Conservation (phyloP, 1,140 invertebrate genomes). For the Listronotus oregonensis region DNA sequence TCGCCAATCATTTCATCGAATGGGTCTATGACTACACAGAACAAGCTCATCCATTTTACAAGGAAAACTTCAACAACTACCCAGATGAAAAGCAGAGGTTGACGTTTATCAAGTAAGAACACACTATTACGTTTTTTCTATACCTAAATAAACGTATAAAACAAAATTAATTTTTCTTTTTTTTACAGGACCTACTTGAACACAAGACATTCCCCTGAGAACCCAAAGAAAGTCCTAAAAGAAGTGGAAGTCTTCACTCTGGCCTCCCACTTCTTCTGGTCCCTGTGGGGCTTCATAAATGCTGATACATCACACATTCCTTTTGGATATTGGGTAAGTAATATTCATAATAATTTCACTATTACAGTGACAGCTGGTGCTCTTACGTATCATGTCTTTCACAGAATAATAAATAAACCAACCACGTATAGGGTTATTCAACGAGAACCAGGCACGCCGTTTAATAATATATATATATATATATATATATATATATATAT, state of each 20-base stretch:
- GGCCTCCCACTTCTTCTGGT: conserved; percentile 93
- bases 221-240: conserved; percentile 66
- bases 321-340: conserved; percentile 92
- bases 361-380: too few species aligned
- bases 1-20: conserved; percentile 96
- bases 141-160: neutral
- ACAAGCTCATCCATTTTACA: conserved; percentile 78
- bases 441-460: too few species aligned
- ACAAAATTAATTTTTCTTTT: conserved; percentile 1
- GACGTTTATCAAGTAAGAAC: conserved; percentile 46
- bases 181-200: conserved; percentile 44
- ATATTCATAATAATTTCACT: too few species aligned
- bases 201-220: conserved; percentile 56
- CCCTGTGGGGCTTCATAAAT: conserved; percentile 88
- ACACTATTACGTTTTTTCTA: neutral
- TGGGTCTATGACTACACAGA: conserved; percentile 92
- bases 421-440: too few species aligned
- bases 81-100: conserved; percentile 79
- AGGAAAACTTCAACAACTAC: conserved; percentile 68
- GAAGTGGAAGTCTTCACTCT: conserved; percentile 85
- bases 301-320: conserved; percentile 85
- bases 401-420: too few species aligned
- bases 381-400: too few species aligned
- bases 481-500: too few species aligned
- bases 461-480: too few species aligned